Conservation (phyloP, 92 coral and sea anemone species). For the Siderastrea radians region DNA sequence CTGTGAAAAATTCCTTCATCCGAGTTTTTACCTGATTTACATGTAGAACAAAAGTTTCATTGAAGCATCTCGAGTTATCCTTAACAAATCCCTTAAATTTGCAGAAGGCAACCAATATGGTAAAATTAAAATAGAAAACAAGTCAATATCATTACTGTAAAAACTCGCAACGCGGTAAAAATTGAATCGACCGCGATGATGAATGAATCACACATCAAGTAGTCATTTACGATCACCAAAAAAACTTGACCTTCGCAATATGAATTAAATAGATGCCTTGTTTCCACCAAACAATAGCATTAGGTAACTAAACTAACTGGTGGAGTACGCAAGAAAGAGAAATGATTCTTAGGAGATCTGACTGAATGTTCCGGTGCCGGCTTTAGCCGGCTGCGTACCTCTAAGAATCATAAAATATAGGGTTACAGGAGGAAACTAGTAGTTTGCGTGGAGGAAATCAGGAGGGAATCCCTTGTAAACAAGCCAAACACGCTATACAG, state of each 20-base stretch:
- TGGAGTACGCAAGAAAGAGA: not conserved
- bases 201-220: constrained; percentile 1
- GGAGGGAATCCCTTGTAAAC: not conserved
- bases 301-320: not conserved
- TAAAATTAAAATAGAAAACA: not conserved
- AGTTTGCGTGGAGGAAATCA: constrained; percentile 25
- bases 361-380: not conserved
- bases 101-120: not conserved
- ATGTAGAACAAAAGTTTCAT: not conserved
- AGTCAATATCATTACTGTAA: not conserved
- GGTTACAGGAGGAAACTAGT: constrained; percentile 27
- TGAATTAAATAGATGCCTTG: not conserved
- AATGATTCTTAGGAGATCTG: not conserved
- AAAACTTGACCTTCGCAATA: constrained; percentile 19
- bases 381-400: not conserved
- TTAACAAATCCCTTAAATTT: not conserved
- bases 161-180: not conserved
- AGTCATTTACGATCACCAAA: constrained; percentile 9
- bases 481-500: not conserved
- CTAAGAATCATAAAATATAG: not conserved
- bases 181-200: not conserved
- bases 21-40: not conserved
- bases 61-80: not conserved
- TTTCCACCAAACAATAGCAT: not conserved
- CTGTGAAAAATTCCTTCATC: not conserved